Base-by-base conservation (phyloP, 2,888 invertebrate genomes). In the Panzeria rudis region DNA sequence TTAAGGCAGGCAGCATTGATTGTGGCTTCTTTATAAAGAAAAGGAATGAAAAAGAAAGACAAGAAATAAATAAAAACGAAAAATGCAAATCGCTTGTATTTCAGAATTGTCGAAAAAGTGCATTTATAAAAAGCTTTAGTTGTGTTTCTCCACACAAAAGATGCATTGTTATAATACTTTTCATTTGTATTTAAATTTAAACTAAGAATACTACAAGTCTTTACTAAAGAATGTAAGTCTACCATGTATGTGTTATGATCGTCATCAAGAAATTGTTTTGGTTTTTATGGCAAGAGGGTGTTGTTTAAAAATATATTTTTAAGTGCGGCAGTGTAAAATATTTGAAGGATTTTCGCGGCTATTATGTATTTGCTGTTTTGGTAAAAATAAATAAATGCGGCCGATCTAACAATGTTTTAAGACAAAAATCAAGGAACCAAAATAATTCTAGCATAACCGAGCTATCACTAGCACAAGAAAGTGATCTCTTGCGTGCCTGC, bases 61-160 rank as follows among this genome's bases (percentile, higher is more conserved):
- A 44, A 32, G 0, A 35, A 56, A 56, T 41, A 52, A 61, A 35
- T 0, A 41, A 50, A 68, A 54, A 44, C 7, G 8, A 68, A 69
- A 52, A 71, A 69, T 61, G 61, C 69, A 71, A 78, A 69, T 78
- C 69, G 78, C 62, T 78, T 78, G 78, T 52, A 52, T 71, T 78
- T 32, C 32, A 54, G 38, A 44, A 64, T 41, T 64, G 25, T 41
- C 52, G 13, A 78, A 68, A 69, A 78, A 69, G 38, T 52, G 50
- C 25, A 77, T 68, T 50, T 25, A 29, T n/a, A 38, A 56, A 41
- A 71, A 11, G 41, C 15, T 56, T 54, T 35, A 35, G 32, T 15
- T 41, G 20, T 38, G 38, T 69, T 52, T 69, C 61, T 61, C 29
- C 0, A 52, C 50, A 78, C 78, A 69, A 78, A 78, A 62, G 69